A percentile compares a stretch with the other conserved stretches of the same genome.
Conservation (phyloP, 2,888 invertebrate species). For the Melanchra persicariae region DNA sequence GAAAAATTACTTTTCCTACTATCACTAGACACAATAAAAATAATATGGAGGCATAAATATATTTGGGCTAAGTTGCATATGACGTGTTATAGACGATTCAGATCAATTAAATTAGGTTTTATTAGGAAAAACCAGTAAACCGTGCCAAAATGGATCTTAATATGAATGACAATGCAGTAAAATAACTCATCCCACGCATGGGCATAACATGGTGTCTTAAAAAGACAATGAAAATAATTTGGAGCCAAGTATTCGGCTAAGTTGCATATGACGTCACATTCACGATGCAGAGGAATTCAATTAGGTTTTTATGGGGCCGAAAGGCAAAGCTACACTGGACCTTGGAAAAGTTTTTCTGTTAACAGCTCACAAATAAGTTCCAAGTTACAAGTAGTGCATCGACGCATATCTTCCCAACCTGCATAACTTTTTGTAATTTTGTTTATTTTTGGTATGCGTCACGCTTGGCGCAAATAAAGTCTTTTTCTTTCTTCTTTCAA, state of each 20-base stretch:
- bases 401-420: too few species aligned
- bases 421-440: too few species aligned
- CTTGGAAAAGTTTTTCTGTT: too few species aligned
- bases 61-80: neutral
- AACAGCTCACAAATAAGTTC: too few species aligned
- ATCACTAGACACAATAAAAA: constrained; percentile 23
- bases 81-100: constrained; percentile 2
- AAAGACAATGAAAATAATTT: constrained; percentile 19
- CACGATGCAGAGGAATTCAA: constrained; percentile 3
- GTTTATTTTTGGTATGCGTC: too few species aligned
- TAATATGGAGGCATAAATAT: neutral
- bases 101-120: constrained; percentile 13
- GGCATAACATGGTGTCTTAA: neutral
- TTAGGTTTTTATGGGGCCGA: neutral
- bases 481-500: too few species aligned
- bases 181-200: neutral
- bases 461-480: too few species aligned
- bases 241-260: neutral
- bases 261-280: constrained; percentile 2
- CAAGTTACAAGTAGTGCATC: too few species aligned
- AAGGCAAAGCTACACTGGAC: neutral
- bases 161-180: neutral
- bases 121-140: too few species aligned
- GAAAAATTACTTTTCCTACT: too few species aligned
- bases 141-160: constrained; percentile 27